Evolutionary conservation across 2,888 invertebrate genomes (phyloP), one percentile per base, ranked within the genome.

Genomic region (Abrostola triplasia): DNA sequence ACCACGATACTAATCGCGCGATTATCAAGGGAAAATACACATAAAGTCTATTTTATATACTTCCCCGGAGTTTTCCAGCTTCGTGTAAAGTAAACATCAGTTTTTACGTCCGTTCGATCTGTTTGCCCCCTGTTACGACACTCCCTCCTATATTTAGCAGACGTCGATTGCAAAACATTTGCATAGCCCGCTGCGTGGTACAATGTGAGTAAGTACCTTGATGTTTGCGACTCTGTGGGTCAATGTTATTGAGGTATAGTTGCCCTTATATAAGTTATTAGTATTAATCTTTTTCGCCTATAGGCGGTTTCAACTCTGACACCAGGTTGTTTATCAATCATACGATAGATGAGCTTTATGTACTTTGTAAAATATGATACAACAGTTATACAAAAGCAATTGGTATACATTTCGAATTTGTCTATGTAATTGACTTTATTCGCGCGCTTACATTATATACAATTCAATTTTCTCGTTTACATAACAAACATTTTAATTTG

Each of bases 81-180:
- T 36, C 57, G 51, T 47, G 36, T 42, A 8, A n/a, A 56, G 48
- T 67, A 58, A n/a, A 52, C 51, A 49, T 6, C 47, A 74, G 35
- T 63, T 71, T 75, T 70, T 75, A 59, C 53, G 64, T 76, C 47
- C 59, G 57, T 37, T 35, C 35, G 12, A 52, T 70, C 57, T 70
- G 71, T 63, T 69, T 42, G 63, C 41, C n/a, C 24, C 35, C 48
- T 35, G 53, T 75, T 70, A 64, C 71, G 57, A 64, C 64, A 58
- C 57, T 48, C 37, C 57, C 38, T 53, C 44, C 71, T 76, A 76
- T 70, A 70, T 76, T 60, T 75, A 70, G 66, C 59, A 53, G 56
- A 48, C 79, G 54, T 72, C 69, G 80, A 68, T 76, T 64, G 57
- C 49, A 60, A 56, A 68, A 69, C 68, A 66, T 76, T 76, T 64